Evolutionary conservation across 2,888 invertebrate genomes (phyloP), one percentile per base, ranked within the genome.

Genomic region (Chelonus formosanus): DNA sequence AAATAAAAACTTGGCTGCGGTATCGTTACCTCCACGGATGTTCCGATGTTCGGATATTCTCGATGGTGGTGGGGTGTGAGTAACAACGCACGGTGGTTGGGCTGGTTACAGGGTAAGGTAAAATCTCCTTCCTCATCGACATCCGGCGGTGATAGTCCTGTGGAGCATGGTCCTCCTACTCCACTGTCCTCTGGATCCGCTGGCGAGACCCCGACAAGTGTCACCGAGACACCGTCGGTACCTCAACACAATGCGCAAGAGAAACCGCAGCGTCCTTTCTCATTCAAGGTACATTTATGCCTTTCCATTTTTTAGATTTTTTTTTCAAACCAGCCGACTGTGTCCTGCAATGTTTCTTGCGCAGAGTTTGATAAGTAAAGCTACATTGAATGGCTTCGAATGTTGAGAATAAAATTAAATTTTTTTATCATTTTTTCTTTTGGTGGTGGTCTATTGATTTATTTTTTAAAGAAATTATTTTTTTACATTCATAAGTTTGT

Each of bases 251-350:
- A 76, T 78, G 71, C 78, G 68, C 81, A 80, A 80, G 83, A 84
- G 72, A 88, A 87, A 84, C 87, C 87, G 72, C 87, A 87, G 81
- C 85, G 88, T 82, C 88, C 88, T 77, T 87, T 88, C 84, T 87
- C 88, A 74, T 84, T 88, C 76, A 87, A 88, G 88, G 88, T 88
- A 88, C 80, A 76, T 60, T 68, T 65, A 40, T 40, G 40, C 40
- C 40, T 40, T 40, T 40, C 40, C 40, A 40, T 40, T 40, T 50
- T 31, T 56, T 20, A 7, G 7, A 36, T 40, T 59, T 59, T 36
- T 35, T 35, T 36, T n/a, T 8, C n/a, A 58, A 44, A 53, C 67
- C 40, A 40, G 40, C 40, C 40, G 40, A 40, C 20, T 44, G 36
- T 54, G 34, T n/a, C 50, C 20, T 52, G 3, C n/a, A 40, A 40